These are phyloP conservation scores for Microcebus griseorufus DNA, from an alignment of 2,113 vertebrate species.

Conservation along the genomic window DNA sequence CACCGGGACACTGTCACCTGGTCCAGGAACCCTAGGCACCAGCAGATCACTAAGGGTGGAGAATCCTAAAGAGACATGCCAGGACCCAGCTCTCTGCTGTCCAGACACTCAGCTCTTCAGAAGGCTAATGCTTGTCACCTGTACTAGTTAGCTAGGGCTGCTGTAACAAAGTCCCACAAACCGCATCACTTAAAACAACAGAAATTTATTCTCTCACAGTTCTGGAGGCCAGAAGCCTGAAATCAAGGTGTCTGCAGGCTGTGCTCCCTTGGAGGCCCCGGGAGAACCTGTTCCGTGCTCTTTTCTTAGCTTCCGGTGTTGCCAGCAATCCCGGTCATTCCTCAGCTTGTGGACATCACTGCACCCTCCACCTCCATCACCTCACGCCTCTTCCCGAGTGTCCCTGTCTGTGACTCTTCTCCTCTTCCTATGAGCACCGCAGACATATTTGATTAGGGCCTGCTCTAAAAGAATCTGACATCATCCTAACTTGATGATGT, in stretches of 20 bases:
- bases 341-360: not conserved
- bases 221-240: not conserved
- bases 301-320: not conserved
- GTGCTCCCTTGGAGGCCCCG: not conserved
- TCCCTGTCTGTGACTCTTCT: not conserved
- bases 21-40: not conserved
- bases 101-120: not conserved
- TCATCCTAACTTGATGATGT: not conserved
- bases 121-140: not conserved
- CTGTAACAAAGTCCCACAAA: not conserved
- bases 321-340: not conserved
- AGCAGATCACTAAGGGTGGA: not conserved
- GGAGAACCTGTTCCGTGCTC: rapidly evolving
- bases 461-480: not conserved
- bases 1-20: not conserved
- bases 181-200: not conserved
- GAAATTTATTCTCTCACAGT: not conserved
- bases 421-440: not conserved
- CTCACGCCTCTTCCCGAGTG: too few relatives aligned
- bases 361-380: not conserved
- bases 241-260: not conserved
- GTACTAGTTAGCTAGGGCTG: not conserved
- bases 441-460: not conserved
- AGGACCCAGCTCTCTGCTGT: not conserved
- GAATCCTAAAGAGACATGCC: not conserved